phyloP scores from a whole-genome alignment of 1,140 invertebrate genomes.

The Zaprionus taronus region DNA sequence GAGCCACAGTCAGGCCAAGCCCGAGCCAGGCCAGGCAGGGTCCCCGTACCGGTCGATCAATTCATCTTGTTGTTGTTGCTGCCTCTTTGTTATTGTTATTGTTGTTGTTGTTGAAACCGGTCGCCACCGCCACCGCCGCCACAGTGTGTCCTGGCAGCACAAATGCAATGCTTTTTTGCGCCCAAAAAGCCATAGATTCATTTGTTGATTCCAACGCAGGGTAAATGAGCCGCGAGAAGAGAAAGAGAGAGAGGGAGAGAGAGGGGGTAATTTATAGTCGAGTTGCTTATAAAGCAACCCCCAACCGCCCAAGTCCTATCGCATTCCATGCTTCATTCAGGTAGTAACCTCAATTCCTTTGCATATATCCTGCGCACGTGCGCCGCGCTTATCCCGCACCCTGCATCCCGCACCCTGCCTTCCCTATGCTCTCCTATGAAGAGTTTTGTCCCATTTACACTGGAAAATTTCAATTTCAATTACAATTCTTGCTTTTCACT shows the following conservation, averaged over 20 bases:
- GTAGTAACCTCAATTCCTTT: conserved; percentile 41
- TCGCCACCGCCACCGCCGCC: conserved; percentile 8
- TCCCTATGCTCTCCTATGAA: not conserved
- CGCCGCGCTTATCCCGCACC: conserved; percentile 26
- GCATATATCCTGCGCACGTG: conserved; percentile 42
- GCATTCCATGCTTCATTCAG: conserved; percentile 15
- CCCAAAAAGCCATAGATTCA: conserved; percentile 50
- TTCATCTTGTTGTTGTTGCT: conserved; percentile 27
- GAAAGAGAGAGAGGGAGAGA: conserved; percentile 31
- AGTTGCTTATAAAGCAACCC: conserved; percentile 18
- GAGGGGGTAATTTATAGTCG: conserved; percentile 38
- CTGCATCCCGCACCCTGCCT: not conserved
- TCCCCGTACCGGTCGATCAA: conserved; percentile 18
- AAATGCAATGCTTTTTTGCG: conserved; percentile 45
- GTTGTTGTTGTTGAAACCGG: conserved; percentile 47
- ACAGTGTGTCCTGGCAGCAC: conserved; percentile 31
- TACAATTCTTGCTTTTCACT: conserved; percentile 55
- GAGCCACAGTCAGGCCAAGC: not conserved
- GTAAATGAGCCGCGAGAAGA: conserved; percentile 10
- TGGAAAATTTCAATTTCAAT: conserved; percentile 42
- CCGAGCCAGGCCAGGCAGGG: not conserved
- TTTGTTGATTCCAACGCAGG: conserved; percentile 42
- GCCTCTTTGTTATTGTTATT: conserved; percentile 18
- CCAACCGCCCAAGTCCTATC: conserved; percentile 29
- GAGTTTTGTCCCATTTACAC: conserved; percentile 13